Base-by-base conservation (phyloP, 2,113 vertebrate species). In the Agelaius tricolor region DNA sequence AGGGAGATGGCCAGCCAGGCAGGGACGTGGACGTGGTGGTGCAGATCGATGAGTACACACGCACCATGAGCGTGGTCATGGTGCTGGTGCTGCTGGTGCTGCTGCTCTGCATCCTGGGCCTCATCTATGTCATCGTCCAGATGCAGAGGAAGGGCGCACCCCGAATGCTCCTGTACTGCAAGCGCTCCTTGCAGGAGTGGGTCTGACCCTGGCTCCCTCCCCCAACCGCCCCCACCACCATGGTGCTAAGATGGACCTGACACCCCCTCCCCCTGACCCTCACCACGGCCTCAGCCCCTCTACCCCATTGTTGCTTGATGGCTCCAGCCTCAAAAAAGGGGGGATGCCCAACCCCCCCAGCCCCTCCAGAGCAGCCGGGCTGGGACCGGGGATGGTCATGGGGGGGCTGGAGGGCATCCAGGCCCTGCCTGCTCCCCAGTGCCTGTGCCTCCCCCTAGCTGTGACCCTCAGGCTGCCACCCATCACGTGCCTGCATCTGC, bases 101-200 rank as follows among this genome's bases (percentile, higher is more conserved):
- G 98, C 98, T 99, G 96, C 98, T 99, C 74, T 99, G 99, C 97
- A 98, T 99, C 87, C 97, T 99, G 91, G 99, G 98, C 94, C 97
- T 99, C 77, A 98, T 99, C 94, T 99, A 99, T 0, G 98, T 98
- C 76, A 99, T 99, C 72, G 98, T 99, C 87, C 99, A 98, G 98
- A 98, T 99, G 97, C 99, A 99, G 98, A 98, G 99, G 97, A 99
- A 99, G 97, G 99, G 99, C 3, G 97, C 99, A 0, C 99, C 99
- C 0, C 98, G 98, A 65, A 97, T 99, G 97, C 98, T 99, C 79
- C 97, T 99, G 82, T 99, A 99, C 98, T 99, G 99, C 98, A 99
- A 99, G 96, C 99, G 99, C 87, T 99, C 99, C 8, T 96, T 99
- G 97, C 99, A 99, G 97, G 99, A 99, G 90, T 99, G 99, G 99